Evolutionary conservation across 1,140 invertebrate species (phyloP).

Genomic region (Drosophila miranda): DNA sequence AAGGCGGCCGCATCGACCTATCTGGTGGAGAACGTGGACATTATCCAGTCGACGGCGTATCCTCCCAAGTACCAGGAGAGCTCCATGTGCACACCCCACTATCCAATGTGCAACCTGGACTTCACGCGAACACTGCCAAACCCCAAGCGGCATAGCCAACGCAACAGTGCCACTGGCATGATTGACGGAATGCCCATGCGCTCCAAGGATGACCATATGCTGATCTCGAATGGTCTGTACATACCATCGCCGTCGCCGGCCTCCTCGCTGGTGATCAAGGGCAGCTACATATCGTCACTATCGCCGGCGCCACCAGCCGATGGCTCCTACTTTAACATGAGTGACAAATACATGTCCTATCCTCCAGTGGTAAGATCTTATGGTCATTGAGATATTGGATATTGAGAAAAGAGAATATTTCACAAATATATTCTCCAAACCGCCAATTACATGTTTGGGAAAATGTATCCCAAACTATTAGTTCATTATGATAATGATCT

Average conservation of each 20-base stretch:
- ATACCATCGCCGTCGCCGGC: slow-evolving; percentile 76
- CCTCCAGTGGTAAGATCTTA: slow-evolving; percentile 84
- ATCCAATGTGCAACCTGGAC: slow-evolving; percentile 76
- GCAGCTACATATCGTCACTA: slow-evolving; percentile 82
- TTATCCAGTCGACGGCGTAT: slow-evolving; percentile 76
- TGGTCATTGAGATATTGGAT: not conserved
- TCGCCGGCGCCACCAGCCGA: slow-evolving; percentile 90
- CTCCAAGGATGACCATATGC: slow-evolving; percentile 77
- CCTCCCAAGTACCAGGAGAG: slow-evolving; percentile 80
- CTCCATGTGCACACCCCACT: slow-evolving; percentile 76
- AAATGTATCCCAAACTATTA: not conserved
- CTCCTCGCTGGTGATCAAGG: slow-evolving; percentile 78
- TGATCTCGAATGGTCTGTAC: slow-evolving; percentile 74
- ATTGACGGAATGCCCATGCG: slow-evolving; percentile 75
- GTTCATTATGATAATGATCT: slow-evolving; percentile 19
- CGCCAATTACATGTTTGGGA: not conserved
- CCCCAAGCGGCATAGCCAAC: slow-evolving; percentile 73
- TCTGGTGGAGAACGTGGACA: slow-evolving; percentile 76
- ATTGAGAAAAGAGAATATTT: not conserved
- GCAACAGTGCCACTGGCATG: slow-evolving; percentile 66
- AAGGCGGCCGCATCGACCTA: slow-evolving; percentile 78
- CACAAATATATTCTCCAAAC: not conserved
- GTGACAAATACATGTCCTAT: slow-evolving; percentile 88
- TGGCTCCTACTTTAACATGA: slow-evolving; percentile 91
- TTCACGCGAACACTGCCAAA: slow-evolving; percentile 76